phyloP scores from a whole-genome alignment of 2,113 vertebrate species.

The Scophthalmus maximus region DNA sequence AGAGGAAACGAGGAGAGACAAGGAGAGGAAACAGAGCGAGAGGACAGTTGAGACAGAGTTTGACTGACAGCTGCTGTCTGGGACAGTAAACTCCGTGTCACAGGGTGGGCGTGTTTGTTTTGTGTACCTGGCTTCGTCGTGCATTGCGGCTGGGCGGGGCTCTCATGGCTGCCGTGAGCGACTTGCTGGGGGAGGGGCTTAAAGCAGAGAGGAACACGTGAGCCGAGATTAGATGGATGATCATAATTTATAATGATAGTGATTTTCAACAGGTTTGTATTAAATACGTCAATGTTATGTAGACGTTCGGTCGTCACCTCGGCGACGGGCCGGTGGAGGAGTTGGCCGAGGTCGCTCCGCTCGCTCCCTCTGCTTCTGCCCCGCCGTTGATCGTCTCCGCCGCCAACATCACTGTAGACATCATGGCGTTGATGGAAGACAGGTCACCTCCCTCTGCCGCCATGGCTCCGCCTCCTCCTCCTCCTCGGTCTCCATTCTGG shows the following conservation, averaged over 20 bases:
- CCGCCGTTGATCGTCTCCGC: slow-evolving; percentile 87
- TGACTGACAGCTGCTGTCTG: not conserved
- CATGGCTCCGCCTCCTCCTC: slow-evolving; percentile 54
- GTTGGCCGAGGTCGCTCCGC: slow-evolving; percentile 56
- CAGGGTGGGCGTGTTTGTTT: not conserved
- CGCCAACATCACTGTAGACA: slow-evolving; percentile 91
- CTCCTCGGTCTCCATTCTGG: slow-evolving; percentile 57
- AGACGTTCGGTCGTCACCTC: slow-evolving; percentile 63
- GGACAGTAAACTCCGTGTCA: not conserved
- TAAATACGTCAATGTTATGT: too few species aligned
- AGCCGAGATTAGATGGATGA: too few species aligned
- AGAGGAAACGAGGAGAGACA: too few species aligned
- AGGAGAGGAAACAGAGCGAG: too few species aligned
- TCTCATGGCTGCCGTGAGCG: slow-evolving; percentile 81
- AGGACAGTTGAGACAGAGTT: not conserved
- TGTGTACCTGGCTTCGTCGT: slow-evolving; percentile 89
- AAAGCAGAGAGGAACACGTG: not conserved
- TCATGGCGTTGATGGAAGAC: slow-evolving; percentile 91
- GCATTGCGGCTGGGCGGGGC: slow-evolving; percentile 88
- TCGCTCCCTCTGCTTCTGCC: slow-evolving; percentile 72
- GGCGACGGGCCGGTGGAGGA: slow-evolving; percentile 77
- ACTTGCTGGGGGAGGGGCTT: slow-evolving; percentile 75
- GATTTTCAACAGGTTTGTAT: too few species aligned
- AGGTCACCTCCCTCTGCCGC: slow-evolving; percentile 80
- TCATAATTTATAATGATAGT: too few species aligned